These are phyloP conservation scores for Malthinus seriepunctatus DNA, from an alignment of 2,888 invertebrate genomes.

Conservation along the genomic window DNA sequence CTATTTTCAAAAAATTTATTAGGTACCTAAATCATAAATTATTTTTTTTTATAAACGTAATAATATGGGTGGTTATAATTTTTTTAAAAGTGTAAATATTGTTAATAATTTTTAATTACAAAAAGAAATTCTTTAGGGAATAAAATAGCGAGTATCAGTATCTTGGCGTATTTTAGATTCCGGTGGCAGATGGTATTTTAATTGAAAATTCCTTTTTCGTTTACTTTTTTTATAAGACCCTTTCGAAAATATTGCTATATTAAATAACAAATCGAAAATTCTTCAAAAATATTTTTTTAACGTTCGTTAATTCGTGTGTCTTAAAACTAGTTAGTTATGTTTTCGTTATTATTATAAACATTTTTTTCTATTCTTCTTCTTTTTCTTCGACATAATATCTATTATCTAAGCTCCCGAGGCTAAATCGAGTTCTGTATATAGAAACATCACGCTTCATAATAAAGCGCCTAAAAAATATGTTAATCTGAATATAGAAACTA, in stretches of 20 bases:
- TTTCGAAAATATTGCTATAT: too few species aligned
- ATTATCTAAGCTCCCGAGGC: slow-evolving; percentile 32
- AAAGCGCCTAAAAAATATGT: slow-evolving; percentile 47
- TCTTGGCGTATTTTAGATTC: slow-evolving; percentile 17
- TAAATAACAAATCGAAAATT: too few species aligned
- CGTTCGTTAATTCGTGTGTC: too few species aligned
- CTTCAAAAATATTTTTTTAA: too few species aligned
- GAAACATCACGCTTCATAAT: slow-evolving; percentile 41
- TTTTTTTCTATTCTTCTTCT: slow-evolving; percentile 9
- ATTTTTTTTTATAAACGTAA: too few species aligned
- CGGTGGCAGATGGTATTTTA: slow-evolving; percentile 28
- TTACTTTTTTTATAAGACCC: not conserved
- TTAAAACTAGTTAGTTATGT: not conserved
- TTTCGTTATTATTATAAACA: slow-evolving; percentile 21
- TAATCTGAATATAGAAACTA: slow-evolving; percentile 43
- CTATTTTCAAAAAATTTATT: too few species aligned
- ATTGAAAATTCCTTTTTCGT: slow-evolving; percentile 26
- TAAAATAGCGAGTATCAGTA: slow-evolving; percentile 17
- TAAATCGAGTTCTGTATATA: slow-evolving; percentile 37
- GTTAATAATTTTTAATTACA: too few species aligned
- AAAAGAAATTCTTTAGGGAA: slow-evolving; percentile 12
- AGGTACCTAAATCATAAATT: too few species aligned
- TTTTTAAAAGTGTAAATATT: too few species aligned
- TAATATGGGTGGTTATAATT: too few species aligned
- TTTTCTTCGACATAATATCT: too few species aligned